Percentiles rank a stretch among this genome's conserved stretches.
Conservation (phyloP, 2,797 vertebrate genomes). For the Poecilia wingei region DNA sequence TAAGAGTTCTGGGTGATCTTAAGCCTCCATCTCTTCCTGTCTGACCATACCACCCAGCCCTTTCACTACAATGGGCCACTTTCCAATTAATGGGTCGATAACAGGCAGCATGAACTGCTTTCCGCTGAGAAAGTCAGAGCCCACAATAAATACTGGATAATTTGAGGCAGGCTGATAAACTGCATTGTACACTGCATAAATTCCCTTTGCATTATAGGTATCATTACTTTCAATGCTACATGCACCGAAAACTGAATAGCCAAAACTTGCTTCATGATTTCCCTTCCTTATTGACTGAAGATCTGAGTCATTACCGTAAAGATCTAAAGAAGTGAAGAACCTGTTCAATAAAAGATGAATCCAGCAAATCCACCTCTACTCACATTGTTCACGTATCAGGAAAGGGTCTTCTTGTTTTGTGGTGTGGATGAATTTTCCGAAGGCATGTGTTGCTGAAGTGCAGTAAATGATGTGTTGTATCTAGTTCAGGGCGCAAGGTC, state of each 20-base stretch:
- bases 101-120: conserved; percentile 82
- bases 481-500: conserved; percentile 55
- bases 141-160: conserved; percentile 64
- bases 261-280: conserved; percentile 18
- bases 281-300: conserved; percentile 24
- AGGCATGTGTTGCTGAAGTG: conserved; percentile 31
- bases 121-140: conserved; percentile 73
- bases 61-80: conserved; percentile 84
- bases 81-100: conserved; percentile 87
- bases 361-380: not conserved
- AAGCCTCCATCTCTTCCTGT: conserved; percentile 81
- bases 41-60: conserved; percentile 81
- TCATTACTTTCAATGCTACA: conserved; percentile 29
- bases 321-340: conserved; percentile 17
- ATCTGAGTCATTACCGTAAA: conserved; percentile 25
- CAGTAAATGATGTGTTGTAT: conserved; percentile 43
- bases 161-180: conserved; percentile 46
- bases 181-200: conserved; percentile 44
- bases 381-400: conserved; percentile 19
- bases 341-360: conserved; percentile 20
- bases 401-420: conserved; percentile 25
- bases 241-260: conserved; percentile 13
- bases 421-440: conserved; percentile 26
- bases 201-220: conserved; percentile 36
- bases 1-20: conserved; percentile 81